Evolutionary conservation across 2,113 vertebrate species (phyloP), one percentile per base, ranked within the genome.

Genomic region (Ochotona curzoniae): DNA sequence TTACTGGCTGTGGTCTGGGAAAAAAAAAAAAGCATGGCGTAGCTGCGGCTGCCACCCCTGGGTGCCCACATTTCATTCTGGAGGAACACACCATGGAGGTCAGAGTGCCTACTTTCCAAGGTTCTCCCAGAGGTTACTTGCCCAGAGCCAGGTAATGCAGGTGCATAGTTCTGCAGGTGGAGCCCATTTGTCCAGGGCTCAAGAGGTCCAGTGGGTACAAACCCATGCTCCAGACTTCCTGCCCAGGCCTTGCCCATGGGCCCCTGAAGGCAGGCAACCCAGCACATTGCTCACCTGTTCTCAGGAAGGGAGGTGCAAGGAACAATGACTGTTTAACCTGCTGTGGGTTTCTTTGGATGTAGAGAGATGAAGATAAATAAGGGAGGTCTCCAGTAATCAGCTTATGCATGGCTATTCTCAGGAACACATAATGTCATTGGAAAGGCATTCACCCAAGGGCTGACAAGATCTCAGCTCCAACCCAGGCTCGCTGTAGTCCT

Each of bases 401-500:
- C 18, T 11, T 30, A 20, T 54, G 64, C 8, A 15, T 57, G 54
- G 54, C 54, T 17, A 57, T 17, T 15, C 13, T 57, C 17, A 57
- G 54, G 54, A 57, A 57, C 13, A 57, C 54, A 17, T 57, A 17
- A 57, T 14, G 2, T 12, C 5, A 0, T 12, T 15, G 8, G 11
- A 57, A 8, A 13, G n/a, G 14, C 10, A 1, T 12, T 14, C 8
- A 1, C n/a, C 30, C 0, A 15, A 17, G 8, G 28, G 44, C 18
- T 25, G 4, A 80, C 35, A 23, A 78, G 57, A 49, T 14, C 5
- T 21, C 13, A 5, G 14, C 20, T 35, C 38, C 13, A 32, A 23
- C 11, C 14, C 18, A 4, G 30, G 35, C 10, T 8, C 7, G 7
- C 0, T 5, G 5, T 14, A 3, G 2, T 8, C 12, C 6, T 18